A percentile compares a stretch with the other conserved stretches of the same genome.
These are phyloP conservation scores for Harpagoxenus sublaevis DNA, from an alignment of 2,888 invertebrate species.

Conservation along the genomic window DNA sequence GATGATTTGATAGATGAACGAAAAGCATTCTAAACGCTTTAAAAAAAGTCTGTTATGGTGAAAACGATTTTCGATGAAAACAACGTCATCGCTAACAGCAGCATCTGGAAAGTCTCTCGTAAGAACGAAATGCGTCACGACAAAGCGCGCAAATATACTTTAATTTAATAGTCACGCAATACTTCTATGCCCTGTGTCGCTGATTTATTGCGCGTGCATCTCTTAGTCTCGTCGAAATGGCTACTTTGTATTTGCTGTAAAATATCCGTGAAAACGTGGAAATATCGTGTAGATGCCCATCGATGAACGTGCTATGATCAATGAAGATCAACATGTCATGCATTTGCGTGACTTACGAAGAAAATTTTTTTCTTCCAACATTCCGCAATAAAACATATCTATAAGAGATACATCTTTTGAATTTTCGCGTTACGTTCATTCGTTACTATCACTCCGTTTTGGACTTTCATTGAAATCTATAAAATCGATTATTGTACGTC, in stretches of 20 bases:
- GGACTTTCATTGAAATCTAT: too few relatives aligned
- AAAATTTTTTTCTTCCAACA: background rate
- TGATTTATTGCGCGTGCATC: slow-evolving; percentile 24
- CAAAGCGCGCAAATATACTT: background rate
- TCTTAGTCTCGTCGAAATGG: background rate
- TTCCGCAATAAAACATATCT: background rate
- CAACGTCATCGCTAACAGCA: background rate
- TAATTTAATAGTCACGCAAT: too few relatives aligned
- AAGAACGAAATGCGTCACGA: background rate
- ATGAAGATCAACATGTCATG: background rate
- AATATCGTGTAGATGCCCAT: background rate
- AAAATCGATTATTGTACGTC: too few relatives aligned
- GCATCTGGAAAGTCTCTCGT: background rate
- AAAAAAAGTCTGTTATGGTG: background rate
- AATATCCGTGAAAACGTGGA: background rate
- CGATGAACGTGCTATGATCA: background rate
- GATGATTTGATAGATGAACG: background rate
- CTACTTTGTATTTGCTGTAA: slow-evolving; percentile 7
- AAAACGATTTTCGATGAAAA: background rate
- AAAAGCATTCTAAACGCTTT: background rate
- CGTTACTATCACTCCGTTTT: too few relatives aligned
- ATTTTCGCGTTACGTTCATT: too few relatives aligned
- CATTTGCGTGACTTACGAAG: background rate
- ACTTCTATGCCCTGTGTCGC: background rate
- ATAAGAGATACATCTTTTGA: too few relatives aligned